Conservation (phyloP, 2,888 invertebrate species). For the Leptopilina drosophilae region DNA sequence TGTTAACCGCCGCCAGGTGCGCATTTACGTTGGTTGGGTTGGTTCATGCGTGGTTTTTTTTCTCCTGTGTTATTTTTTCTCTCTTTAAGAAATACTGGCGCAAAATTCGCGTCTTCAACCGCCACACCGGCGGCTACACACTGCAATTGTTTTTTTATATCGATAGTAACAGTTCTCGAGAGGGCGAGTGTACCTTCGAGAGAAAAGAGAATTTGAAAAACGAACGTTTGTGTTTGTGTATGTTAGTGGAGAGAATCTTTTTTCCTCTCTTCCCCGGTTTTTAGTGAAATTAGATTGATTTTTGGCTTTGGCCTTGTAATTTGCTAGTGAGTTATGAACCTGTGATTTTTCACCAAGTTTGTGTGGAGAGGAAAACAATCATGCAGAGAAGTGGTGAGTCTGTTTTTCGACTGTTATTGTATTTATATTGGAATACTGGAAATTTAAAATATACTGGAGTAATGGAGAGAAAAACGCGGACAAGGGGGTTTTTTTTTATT, state of each 20-base stretch:
- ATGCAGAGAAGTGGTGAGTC: conserved; percentile 38
- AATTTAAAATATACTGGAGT: too few species aligned
- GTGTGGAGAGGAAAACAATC: neutral
- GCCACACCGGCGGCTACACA: neutral
- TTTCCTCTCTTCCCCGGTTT: neutral
- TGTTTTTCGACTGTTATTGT: neutral
- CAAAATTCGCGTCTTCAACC: conserved; percentile 9
- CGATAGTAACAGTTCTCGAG: neutral
- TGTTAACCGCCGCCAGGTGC: conserved; percentile 1
- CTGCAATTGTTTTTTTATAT: conserved; percentile 10
- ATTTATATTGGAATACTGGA: too few species aligned
- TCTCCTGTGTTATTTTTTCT: neutral
- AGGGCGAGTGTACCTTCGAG: conserved; percentile 22
- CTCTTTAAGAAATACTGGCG: neutral
- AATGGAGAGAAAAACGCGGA: neutral
- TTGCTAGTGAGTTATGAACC: neutral
- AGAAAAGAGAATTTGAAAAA: conserved; percentile 33
- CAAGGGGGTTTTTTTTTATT: too few species aligned
- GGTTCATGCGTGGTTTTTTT: too few species aligned
- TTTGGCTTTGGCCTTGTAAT: neutral
- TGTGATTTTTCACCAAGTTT: conserved; percentile 2
- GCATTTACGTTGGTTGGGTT: neutral
- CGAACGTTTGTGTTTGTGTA: neutral
- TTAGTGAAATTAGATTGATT: neutral
- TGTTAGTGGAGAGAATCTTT: neutral